A percentile compares a stretch with the other conserved stretches of the same genome.
Conservation (phyloP, 2,888 invertebrate species). For the Tenthredo distinguenda region DNA sequence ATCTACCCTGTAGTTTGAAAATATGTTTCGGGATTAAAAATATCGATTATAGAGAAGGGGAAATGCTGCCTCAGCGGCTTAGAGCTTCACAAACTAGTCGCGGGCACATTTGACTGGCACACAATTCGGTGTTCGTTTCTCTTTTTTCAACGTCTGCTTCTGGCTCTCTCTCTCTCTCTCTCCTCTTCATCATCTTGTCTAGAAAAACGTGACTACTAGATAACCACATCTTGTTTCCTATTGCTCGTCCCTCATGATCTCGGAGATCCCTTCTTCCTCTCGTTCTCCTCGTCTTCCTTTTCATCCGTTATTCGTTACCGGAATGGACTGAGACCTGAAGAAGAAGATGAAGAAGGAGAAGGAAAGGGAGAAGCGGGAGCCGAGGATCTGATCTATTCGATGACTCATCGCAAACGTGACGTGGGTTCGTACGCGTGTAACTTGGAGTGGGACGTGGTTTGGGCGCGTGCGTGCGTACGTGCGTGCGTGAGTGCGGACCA, state of each 20-base stretch:
- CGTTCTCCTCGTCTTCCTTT: not conserved
- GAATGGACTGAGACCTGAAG: not conserved
- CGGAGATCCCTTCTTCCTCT: not conserved
- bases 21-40: constrained; percentile 32
- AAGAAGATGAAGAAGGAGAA: not conserved
- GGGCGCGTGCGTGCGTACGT: not conserved
- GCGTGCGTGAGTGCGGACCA: constrained; percentile 23
- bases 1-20: not conserved
- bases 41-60: constrained; percentile 2
- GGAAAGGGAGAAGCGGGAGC: not conserved
- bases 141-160: not conserved
- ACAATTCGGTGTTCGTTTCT: not conserved
- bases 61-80: not conserved
- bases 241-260: constrained; percentile 1
- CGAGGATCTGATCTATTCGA: constrained; percentile 28
- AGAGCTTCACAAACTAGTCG: not conserved
- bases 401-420: constrained; percentile 34
- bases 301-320: not conserved
- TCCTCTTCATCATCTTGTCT: not conserved
- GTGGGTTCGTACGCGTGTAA: constrained; percentile 29
- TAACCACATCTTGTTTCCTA: not conserved
- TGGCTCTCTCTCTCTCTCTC: not conserved
- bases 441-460: not conserved
- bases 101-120: not conserved
- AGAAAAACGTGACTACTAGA: not conserved